These are phyloP conservation scores for Cranoglanis bouderius DNA, from an alignment of 2,113 vertebrate species.

Conservation along the genomic window DNA sequence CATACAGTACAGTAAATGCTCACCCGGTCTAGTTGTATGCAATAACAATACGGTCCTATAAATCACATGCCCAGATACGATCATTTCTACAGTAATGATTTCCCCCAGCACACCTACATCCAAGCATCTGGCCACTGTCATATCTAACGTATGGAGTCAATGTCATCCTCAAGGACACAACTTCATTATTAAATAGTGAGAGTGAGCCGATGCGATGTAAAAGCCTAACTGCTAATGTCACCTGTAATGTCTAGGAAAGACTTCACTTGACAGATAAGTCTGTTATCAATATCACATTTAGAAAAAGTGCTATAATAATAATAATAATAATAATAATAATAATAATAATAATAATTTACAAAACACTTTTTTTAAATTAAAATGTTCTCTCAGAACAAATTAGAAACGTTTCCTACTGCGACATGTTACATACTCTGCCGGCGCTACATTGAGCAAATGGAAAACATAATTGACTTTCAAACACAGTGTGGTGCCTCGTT, in stretches of 20 bases:
- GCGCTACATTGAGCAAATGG: background rate
- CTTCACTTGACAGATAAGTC: background rate
- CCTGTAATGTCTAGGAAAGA: constrained; percentile 29
- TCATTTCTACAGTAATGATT: background rate
- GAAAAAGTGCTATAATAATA: background rate
- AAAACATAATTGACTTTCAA: constrained; percentile 25
- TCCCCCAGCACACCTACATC: constrained; percentile 9
- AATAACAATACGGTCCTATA: background rate
- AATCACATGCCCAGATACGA: background rate
- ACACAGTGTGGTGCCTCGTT: background rate
- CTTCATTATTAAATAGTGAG: constrained; percentile 57
- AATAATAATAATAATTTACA: too few relatives aligned
- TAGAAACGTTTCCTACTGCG: background rate
- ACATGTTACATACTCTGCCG: background rate
- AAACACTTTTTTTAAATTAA: background rate
- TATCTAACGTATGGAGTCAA: constrained; percentile 60
- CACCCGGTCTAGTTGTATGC: background rate
- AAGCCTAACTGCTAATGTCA: constrained; percentile 34
- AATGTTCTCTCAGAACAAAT: background rate
- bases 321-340: too few relatives aligned
- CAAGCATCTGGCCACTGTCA: constrained; percentile 30
- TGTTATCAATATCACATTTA: background rate
- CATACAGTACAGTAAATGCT: background rate
- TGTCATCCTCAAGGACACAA: constrained; percentile 71
- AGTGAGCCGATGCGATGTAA: constrained; percentile 44